Base-by-base conservation (phyloP, 2,888 invertebrate genomes). In the Lycophotia porphyrea region DNA sequence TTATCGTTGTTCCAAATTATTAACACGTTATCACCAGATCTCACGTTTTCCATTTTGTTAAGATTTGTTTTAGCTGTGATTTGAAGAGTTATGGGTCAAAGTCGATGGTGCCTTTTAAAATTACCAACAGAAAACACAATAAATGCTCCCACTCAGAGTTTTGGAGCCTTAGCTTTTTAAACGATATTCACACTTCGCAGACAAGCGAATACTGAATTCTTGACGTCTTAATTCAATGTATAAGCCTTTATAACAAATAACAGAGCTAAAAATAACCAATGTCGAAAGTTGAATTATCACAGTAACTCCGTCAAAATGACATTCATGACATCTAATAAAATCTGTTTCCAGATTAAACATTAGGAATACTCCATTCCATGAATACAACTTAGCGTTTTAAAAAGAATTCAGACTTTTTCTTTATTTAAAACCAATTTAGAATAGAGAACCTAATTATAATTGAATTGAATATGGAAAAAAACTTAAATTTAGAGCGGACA, bases 1-100 rank as follows among this genome's bases (percentile, higher is more conserved):
- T 93, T 94, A 76, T 94, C 93, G 58, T 95, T 94, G 63, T 95
- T 97, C 97, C 97, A 97, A 78, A 97, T 94, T 72, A 97, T 93
- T 47, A 98, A 91, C 21, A 97, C 96, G 85, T 94, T 97, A 85
- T 97, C 94, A 55, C 93, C 92, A 73, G 85, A 89, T 82, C 93
- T 94, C 67, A 96, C 83, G 80, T 89, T 86, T 84, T 95, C 90
- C 95, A 95, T 96, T 80, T 82, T 91, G 42, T 71, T 61, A 42
- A 11, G 24, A 24, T 47, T 64, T 67, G 5, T 55, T 39, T 52
- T 63, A 18, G 24, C 36, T 27, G 31, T 34, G 65, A 78, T 65
- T 65, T 69, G 34, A 39, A 21, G 76, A 55, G 3, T 39, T 60
- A 21, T 24, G 11, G 64, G 47, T 34, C 21, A n/a, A 52, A 78